These are phyloP conservation scores for Drepana arcuata DNA, from an alignment of 1,140 invertebrate genomes.

Conservation along the genomic window DNA sequence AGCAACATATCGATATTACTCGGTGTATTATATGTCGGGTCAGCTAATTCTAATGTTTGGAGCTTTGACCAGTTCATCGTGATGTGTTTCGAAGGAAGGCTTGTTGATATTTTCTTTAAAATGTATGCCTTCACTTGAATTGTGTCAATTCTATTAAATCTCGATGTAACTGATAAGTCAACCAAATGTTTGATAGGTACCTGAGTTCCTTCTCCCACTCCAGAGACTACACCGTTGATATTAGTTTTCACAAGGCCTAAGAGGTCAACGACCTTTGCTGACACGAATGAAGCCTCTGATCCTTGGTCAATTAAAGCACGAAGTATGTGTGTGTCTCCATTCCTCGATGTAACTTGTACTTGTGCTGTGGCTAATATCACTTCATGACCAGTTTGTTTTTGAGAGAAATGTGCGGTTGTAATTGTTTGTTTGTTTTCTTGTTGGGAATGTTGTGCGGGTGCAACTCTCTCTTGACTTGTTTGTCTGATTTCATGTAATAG, in stretches of 20 bases:
- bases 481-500: constrained; percentile 17
- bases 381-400: not conserved
- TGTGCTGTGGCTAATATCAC: constrained; percentile 9
- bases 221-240: no score
- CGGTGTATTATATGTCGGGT: constrained; percentile 5
- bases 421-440: no score
- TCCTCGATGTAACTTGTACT: constrained; percentile 2
- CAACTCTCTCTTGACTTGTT: no score
- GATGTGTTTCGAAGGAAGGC: not conserved
- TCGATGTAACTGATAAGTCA: no score
- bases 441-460: no score
- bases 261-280: constrained; percentile 6
- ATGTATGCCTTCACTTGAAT: not conserved
- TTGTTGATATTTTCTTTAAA: not conserved
- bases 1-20: constrained; percentile 13
- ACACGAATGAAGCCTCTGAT: constrained; percentile 15
- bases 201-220: no score
- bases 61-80: not conserved
- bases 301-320: constrained; percentile 14
- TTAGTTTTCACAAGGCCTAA: no score
- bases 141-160: no score
- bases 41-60: constrained; percentile 1
- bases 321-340: constrained; percentile 1
- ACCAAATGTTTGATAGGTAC: no score
- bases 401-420: constrained; percentile 1